phyloP scores from a whole-genome alignment of 2,113 vertebrate species.

The Empidonax traillii region DNA sequence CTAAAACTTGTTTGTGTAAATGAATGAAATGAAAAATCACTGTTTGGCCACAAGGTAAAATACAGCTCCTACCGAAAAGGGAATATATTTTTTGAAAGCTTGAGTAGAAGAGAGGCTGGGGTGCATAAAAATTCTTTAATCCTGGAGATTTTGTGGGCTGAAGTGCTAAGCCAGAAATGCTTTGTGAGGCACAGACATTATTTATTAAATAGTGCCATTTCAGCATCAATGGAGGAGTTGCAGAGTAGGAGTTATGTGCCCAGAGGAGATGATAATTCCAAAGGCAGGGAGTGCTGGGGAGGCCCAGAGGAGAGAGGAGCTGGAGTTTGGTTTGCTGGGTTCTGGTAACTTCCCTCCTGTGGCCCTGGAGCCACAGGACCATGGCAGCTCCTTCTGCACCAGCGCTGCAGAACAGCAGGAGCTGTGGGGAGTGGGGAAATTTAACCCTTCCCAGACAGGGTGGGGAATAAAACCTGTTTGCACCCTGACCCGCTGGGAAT shows the following conservation, averaged over 20 bases:
- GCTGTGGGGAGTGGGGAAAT: neutral
- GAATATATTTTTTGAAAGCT: neutral
- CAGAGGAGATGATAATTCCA: neutral
- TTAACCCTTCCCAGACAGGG: slow-evolving; percentile 21
- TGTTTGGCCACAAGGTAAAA: neutral
- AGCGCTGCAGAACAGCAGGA: neutral
- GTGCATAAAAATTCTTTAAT: neutral
- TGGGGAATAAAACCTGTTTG: neutral
- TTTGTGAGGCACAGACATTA: neutral
- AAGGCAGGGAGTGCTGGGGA: neutral
- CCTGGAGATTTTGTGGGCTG: neutral
- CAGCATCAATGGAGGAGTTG: neutral
- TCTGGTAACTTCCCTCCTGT: slow-evolving; percentile 48
- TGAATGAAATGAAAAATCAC: neutral
- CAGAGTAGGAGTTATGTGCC: neutral
- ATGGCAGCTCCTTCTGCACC: slow-evolving; percentile 63
- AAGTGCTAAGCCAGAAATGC: neutral
- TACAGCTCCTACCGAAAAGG: neutral
- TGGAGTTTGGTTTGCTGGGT: neutral
- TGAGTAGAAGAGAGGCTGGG: neutral
- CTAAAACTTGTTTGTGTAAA: neutral
- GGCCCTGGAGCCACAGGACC: slow-evolving; percentile 47
- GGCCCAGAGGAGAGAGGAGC: slow-evolving; percentile 8
- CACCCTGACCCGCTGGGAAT: fast-evolving
- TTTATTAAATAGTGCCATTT: neutral